These are phyloP conservation scores for Leptoclinus maculatus DNA, from an alignment of 2,797 vertebrate species.

Conservation along the genomic window DNA sequence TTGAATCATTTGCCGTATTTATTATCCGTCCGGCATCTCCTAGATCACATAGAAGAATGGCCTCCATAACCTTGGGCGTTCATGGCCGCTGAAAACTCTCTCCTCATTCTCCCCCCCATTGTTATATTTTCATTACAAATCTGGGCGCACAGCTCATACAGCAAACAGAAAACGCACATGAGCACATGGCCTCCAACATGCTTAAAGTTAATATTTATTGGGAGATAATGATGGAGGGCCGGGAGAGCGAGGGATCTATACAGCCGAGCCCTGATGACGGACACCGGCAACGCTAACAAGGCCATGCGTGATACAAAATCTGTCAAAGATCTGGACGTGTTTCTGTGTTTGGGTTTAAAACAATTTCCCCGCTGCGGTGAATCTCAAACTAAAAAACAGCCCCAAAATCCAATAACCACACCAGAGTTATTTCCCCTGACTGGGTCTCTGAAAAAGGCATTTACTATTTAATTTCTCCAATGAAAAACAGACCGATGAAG, in stretches of 20 bases:
- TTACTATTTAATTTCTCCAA: neutral
- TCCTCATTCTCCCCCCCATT: neutral
- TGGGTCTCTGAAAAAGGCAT: slow-evolving; percentile 8
- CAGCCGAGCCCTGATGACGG: slow-evolving; percentile 30
- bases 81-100: slow-evolving; percentile 54
- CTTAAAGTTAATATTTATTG: slow-evolving; percentile 64
- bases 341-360: slow-evolving; percentile 6
- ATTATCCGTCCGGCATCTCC: slow-evolving; percentile 68
- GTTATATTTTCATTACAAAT: slow-evolving; percentile 75
- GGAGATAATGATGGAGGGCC: slow-evolving; percentile 75
- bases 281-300: slow-evolving; percentile 34
- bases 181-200: slow-evolving; percentile 42
- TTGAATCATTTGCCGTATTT: slow-evolving; percentile 73
- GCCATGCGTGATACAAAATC: slow-evolving; percentile 18
- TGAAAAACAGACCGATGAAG: slow-evolving; percentile 13
- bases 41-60: slow-evolving; percentile 76
- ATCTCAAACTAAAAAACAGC: neutral
- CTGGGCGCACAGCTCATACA: slow-evolving; percentile 42
- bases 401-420: neutral
- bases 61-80: slow-evolving; percentile 72
- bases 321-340: neutral
- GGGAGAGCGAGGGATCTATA: slow-evolving; percentile 61
- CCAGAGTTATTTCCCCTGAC: neutral
- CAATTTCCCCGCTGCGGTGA: neutral
- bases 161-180: slow-evolving; percentile 41